Evolutionary conservation across 2,888 invertebrate genomes (phyloP), one percentile per base, ranked within the genome.

Genomic region (Bembecia ichneumoniformis): DNA sequence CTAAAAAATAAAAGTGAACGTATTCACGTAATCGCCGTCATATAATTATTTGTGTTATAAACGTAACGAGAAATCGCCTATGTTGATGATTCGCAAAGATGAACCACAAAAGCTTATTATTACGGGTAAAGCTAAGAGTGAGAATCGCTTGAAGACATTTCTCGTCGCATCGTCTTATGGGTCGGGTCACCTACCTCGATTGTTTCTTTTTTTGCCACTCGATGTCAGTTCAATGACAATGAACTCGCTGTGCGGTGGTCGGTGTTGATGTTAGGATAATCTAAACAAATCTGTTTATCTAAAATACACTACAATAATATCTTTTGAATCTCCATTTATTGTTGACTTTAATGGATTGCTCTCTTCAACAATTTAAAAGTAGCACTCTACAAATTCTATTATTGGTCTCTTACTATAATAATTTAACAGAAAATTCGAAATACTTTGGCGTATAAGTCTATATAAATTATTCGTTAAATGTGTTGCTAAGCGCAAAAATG

Each of bases 1-100:
- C 74, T 74, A 81, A 80, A 28, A 80, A 78, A 76, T 74, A 80
- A 84, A 83, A 83, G 84, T 80, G 84, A 83, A 79, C 63, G 82
- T 74, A 67, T 62, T 64, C 66, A 79, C 77, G 81, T 82, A 83
- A 82, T 72, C 64, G 55, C 54, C 55, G 55, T 59, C 62, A 63
- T 61, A 68, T 70, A 69, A 64, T 66, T 64, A 62, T 60, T 63
- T 55, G 48, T 64, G 63, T 64, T 68, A 69, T 66, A 68, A 68
- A 66, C 59, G 63, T 66, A 68, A 58, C 60, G 63, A 58, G 59
- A 64, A 64, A 61, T 59, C 62, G 57, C 55, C 63, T 64, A 60
- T 62, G 63, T 60, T 62, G 63, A 65, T 62, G 64, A 57, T 63
- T 64, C 56, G 50, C 54, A 43, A 52, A 55, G 58, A 60, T 64